Evolutionary conservation across 1,140 invertebrate species (phyloP).

Genomic region (Papilio aristodemus): DNA sequence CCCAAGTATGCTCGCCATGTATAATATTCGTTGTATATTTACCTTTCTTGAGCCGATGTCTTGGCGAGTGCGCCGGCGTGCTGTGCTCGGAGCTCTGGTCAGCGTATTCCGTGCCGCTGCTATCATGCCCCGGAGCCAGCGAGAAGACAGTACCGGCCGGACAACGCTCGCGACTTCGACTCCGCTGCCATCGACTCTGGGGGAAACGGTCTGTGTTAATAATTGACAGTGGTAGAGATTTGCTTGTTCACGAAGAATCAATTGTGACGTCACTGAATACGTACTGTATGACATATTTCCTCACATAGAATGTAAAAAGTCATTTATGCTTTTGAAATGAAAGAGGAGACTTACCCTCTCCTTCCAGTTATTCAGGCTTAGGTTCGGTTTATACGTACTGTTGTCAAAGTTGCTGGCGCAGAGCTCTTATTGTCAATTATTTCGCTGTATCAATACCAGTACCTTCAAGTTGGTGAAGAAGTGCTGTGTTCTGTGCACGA

Average conservation of each 20-base stretch:
- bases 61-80: slow-evolving; percentile 66
- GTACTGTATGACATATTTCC: too few species aligned
- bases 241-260: neutral
- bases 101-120: slow-evolving; percentile 69
- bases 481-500: slow-evolving; percentile 68
- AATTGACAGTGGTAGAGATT: too few species aligned
- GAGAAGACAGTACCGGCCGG: slow-evolving; percentile 65
- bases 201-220: slow-evolving; percentile 10
- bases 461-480: slow-evolving; percentile 75
- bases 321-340: too few species aligned
- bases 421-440: too few species aligned
- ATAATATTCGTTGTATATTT: too few species aligned
- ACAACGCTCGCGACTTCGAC: slow-evolving; percentile 67
- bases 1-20: too few species aligned
- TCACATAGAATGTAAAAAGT: too few species aligned
- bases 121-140: slow-evolving; percentile 64
- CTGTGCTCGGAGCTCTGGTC: slow-evolving; percentile 72
- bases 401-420: too few species aligned
- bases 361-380: too few species aligned
- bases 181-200: slow-evolving; percentile 71
- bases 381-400: too few species aligned
- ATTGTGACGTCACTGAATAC: too few species aligned
- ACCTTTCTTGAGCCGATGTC: slow-evolving; percentile 59
- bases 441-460: slow-evolving; percentile 17
- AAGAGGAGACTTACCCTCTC: too few species aligned